These are phyloP conservation scores for Perdix hodgsoniae DNA, from an alignment of 2,797 vertebrate genomes.

Conservation along the genomic window DNA sequence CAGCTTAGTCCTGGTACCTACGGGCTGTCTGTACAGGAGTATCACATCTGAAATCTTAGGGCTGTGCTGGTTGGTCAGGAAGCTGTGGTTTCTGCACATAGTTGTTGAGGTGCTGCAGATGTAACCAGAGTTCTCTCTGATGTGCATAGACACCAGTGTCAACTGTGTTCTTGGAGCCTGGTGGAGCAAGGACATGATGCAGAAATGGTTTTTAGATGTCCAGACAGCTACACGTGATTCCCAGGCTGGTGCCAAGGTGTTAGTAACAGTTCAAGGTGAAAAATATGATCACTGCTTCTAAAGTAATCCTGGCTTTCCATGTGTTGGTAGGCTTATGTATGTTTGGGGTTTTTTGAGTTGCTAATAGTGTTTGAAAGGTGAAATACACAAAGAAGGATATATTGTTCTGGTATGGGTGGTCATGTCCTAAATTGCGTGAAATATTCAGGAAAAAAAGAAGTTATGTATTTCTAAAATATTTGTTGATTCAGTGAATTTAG, in stretches of 20 bases:
- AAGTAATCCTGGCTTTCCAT: background rate
- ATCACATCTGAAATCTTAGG: background rate
- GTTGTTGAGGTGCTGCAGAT: background rate
- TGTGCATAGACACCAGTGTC: background rate
- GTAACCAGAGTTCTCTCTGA: background rate
- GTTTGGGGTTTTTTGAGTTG: background rate
- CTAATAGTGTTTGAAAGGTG: background rate
- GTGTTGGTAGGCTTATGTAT: background rate
- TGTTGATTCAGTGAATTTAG: background rate
- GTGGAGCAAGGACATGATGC: background rate
- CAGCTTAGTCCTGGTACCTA: background rate
- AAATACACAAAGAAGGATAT: background rate
- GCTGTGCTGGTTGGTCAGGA: background rate
- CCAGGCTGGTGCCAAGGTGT: conserved; percentile 23
- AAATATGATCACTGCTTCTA: background rate
- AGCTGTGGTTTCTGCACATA: background rate
- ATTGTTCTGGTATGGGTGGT: background rate
- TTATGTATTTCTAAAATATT: background rate
- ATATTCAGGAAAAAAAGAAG: background rate
- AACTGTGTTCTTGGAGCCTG: background rate
- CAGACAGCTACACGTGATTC: conserved; percentile 9
- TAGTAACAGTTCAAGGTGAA: background rate
- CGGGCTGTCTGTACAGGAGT: background rate
- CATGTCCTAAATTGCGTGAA: background rate
- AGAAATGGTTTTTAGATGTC: conserved; percentile 39